Percentiles rank a stretch among this genome's conserved stretches.
These are phyloP conservation scores for Pseudococcus jackbeardsleyi DNA, from an alignment of 2,888 invertebrate species.

Conservation along the genomic window DNA sequence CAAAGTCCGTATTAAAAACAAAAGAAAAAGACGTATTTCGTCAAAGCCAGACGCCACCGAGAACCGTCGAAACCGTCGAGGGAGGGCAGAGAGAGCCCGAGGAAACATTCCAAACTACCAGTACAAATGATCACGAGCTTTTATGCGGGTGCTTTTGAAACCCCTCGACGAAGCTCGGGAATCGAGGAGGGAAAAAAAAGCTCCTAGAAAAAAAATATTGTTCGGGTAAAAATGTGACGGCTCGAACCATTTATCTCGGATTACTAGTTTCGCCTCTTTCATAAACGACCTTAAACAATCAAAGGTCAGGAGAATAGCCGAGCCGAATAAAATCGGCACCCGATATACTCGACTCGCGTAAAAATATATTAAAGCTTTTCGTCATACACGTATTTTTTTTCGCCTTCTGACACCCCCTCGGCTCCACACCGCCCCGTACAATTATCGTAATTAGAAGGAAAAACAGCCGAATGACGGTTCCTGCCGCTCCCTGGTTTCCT, in stretches of 20 bases:
- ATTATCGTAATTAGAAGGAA: slow-evolving; percentile 42
- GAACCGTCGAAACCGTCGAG: not conserved
- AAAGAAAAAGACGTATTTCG: not conserved
- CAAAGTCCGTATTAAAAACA: not conserved
- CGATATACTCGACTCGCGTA: not conserved
- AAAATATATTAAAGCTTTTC: slow-evolving; percentile 43
- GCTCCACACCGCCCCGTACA: not conserved
- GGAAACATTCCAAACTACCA: slow-evolving; percentile 17
- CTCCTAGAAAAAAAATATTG: not conserved
- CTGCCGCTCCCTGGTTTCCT: not conserved
- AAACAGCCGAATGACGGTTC: not conserved
- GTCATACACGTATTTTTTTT: not conserved
- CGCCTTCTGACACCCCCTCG: too few species aligned
- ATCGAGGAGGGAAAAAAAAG: not conserved
- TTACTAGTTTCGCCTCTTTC: not conserved
- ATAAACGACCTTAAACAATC: slow-evolving; percentile 42
- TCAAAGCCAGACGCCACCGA: not conserved
- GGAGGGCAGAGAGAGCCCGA: not conserved
- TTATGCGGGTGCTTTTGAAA: slow-evolving; percentile 11
- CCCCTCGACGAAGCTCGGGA: not conserved
- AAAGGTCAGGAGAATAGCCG: not conserved
- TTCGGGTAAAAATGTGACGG: slow-evolving; percentile 32
- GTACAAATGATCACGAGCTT: slow-evolving; percentile 25
- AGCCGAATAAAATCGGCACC: not conserved
- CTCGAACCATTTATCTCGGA: slow-evolving; percentile 39